A percentile compares a stretch with the other conserved stretches of the same genome.
phyloP scores from a whole-genome alignment of 2,113 vertebrate species.

The Plotosus lineatus region DNA sequence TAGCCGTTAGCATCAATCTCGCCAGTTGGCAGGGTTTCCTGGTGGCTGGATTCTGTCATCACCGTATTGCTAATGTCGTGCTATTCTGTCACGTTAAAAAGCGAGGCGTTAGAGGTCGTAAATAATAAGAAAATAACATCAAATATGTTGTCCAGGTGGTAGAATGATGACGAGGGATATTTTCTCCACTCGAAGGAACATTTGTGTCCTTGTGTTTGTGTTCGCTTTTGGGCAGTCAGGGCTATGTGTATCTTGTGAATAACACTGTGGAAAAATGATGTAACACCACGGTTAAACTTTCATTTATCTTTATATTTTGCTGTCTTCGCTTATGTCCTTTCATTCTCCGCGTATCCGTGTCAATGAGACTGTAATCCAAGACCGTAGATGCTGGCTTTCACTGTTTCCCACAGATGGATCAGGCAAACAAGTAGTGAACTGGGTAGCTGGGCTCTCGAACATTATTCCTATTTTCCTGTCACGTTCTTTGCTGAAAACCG shows the following conservation, averaged over 20 bases:
- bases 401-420: constrained; percentile 14
- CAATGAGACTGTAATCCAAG: neutral
- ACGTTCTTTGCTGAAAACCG: neutral
- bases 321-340: neutral
- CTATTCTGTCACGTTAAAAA: constrained; percentile 11
- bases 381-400: neutral
- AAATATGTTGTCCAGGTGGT: constrained; percentile 37
- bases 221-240: constrained; percentile 10
- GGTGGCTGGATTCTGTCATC: constrained; percentile 29
- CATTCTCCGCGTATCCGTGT: neutral
- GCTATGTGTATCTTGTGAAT: neutral
- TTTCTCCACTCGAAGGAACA: constrained; percentile 23
- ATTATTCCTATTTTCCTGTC: constrained; percentile 31
- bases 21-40: constrained; percentile 18
- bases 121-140: constrained; percentile 50
- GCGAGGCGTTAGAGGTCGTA: constrained; percentile 28
- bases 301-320: constrained; percentile 12
- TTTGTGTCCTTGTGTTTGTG: constrained; percentile 22
- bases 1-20: constrained; percentile 18
- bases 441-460: neutral
- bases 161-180: constrained; percentile 35
- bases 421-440: constrained; percentile 13
- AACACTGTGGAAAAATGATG: constrained; percentile 26
- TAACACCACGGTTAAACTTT: neutral
- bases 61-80: constrained; percentile 20